Base-by-base conservation (phyloP, 2,113 vertebrate species). In the Oncorhynchus gorbuscha region DNA sequence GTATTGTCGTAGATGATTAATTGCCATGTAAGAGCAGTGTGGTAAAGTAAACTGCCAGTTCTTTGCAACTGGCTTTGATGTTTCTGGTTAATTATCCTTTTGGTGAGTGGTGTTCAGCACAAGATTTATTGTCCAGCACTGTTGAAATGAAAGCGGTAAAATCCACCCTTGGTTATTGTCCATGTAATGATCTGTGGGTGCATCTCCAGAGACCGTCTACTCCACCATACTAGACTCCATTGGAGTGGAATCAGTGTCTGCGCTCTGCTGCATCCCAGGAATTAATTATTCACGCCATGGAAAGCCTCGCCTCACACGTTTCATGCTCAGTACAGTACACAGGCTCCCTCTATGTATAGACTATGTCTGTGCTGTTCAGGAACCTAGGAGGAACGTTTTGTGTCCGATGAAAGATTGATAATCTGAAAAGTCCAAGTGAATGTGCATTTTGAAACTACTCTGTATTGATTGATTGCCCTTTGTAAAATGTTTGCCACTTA, bases 161-260 rank as follows among this genome's bases (percentile, higher is more conserved):
- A 55, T 14, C 1, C 16, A 16, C 51, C 51, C 16, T 4, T 55
- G n/a, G 59, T 62, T 62, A 11, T 62, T 84, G 48, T 66, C 79
- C 76, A 84, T 86, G 86, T 85, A 65, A 75, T 73, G 87, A 30
- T 67, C 12, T 64, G 26, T 13, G 24, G 22, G 26, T 26, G 22
- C 12, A 26, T 67, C 76, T 79, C 78, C 78, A 76, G 66, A 73
- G 74, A 69, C 69, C 39, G 3, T 67, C 24, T 4, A 16, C 67
- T 20, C 48, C 55, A 20, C 20, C 35, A 20, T 28, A 18, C 58
- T 75, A 18, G 48, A 61, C 30, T 20, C 12, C 76, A 79, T 30
- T 78, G 64, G 66, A 76, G 69, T 49, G 72, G 45, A 78, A 51
- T 70, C 12, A 6, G 68, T 45, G 32, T 45, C 2, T 69, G 32